Percentiles rank a stretch among this genome's conserved stretches.
These are phyloP conservation scores for Drosophila glabriapex DNA, from an alignment of 2,888 invertebrate genomes.

Conservation along the genomic window DNA sequence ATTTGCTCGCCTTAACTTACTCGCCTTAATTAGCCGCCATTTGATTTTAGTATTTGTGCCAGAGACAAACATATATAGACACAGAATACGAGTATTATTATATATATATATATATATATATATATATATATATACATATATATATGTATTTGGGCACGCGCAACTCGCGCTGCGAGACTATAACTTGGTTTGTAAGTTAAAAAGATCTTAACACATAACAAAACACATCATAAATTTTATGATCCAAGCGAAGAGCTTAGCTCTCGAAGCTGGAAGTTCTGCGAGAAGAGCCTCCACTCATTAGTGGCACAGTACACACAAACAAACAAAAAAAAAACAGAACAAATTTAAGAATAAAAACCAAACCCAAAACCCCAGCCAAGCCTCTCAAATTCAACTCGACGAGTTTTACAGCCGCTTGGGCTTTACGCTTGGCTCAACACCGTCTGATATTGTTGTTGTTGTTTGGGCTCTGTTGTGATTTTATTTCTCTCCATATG, in stretches of 20 bases:
- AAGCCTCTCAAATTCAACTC: constrained; percentile 38
- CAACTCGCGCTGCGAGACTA: constrained; percentile 21
- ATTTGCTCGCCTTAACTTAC: constrained; percentile 69
- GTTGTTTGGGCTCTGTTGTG: constrained; percentile 19
- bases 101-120: background rate
- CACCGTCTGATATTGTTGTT: constrained; percentile 8
- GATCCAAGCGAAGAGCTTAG: constrained; percentile 31
- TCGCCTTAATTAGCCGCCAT: constrained; percentile 64
- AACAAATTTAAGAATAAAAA: constrained; percentile 45
- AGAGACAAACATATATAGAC: background rate
- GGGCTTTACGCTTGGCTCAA: constrained; percentile 16
- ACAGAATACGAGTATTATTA: constrained; percentile 12
- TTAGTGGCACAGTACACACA: constrained; percentile 45
- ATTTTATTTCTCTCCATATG: constrained; percentile 34
- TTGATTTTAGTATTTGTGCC: constrained; percentile 40
- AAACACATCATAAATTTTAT: constrained; percentile 79
- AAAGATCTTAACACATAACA: constrained; percentile 69
- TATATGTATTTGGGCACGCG: constrained; percentile 57
- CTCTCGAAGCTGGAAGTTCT: constrained; percentile 8
- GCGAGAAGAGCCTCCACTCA: constrained; percentile 58
- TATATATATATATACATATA: constrained; percentile 9
- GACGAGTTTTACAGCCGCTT: constrained; percentile 39
- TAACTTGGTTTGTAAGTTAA: constrained; percentile 12
- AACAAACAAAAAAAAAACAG: constrained; percentile 18
- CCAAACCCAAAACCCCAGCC: constrained; percentile 40